These are phyloP conservation scores for Acronicta psi DNA, from an alignment of 2,888 invertebrate species.

Conservation along the genomic window DNA sequence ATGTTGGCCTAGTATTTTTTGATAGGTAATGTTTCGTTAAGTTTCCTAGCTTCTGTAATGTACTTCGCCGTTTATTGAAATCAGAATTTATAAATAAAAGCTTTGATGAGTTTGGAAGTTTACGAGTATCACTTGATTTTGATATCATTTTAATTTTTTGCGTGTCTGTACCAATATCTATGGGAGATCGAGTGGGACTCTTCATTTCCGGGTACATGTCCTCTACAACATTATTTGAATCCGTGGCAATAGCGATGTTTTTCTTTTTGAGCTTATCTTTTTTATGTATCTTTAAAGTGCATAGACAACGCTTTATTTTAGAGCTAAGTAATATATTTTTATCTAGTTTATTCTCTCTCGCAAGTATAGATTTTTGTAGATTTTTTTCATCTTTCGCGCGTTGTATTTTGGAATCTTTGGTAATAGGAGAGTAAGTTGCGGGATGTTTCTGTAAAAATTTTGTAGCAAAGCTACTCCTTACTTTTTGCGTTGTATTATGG, in stretches of 20 bases:
- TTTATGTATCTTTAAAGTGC: constrained; percentile 11
- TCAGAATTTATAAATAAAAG: constrained; percentile 15
- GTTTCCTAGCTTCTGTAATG: constrained; percentile 13
- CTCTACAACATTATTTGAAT: constrained; percentile 1
- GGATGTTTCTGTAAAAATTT: constrained; percentile 1
- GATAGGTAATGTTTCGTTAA: constrained; percentile 8
- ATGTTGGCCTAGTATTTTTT: background rate
- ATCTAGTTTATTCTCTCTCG: constrained; percentile 2
- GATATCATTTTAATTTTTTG: constrained; percentile 21
- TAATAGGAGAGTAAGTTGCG: background rate
- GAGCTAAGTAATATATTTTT: constrained; percentile 3
- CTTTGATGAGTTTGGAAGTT: constrained; percentile 9
- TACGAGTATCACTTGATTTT: constrained; percentile 19
- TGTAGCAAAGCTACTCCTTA: constrained; percentile 1
- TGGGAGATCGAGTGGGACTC: constrained; percentile 2
- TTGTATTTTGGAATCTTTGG: constrained; percentile 7
- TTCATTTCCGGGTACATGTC: constrained; percentile 7
- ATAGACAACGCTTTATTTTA: constrained; percentile 13
- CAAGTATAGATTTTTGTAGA: background rate
- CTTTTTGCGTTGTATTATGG: background rate
- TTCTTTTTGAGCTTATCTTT: constrained; percentile 5
- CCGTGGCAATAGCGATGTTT: constrained; percentile 6
- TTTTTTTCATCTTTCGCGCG: background rate
- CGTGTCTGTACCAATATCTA: background rate
- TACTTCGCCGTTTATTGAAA: constrained; percentile 1